Base-by-base conservation (phyloP, 2,113 vertebrate genomes). In the Rhinolophus sinicus region DNA sequence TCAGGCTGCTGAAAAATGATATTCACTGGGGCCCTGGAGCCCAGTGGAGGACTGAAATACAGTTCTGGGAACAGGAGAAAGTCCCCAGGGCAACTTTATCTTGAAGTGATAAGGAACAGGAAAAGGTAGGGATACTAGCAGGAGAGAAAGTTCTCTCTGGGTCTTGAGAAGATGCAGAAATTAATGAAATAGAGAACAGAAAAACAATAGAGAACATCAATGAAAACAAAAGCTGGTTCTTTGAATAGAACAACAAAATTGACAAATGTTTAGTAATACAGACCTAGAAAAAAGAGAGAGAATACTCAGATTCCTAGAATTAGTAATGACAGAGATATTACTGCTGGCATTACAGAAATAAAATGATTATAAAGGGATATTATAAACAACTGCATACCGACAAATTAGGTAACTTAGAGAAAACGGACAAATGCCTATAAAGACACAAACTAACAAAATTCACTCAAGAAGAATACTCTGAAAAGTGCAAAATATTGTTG, bases 281-380 rank as follows among this genome's bases (percentile, higher is more conserved):
- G 26, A 80, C 16, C 16, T 70, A 50, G 24, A 73, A 65, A 64
- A 76, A 83, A 56, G 89, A 50, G 89, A 50, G 2, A 83, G 4
- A 92, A 65, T 62, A 73, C 4, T 91, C 47, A 75, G 75, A 89
- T 80, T 67, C 81, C 21, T 69, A 78, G 14, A 50, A 50, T 50
- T 50, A 50, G 10, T 50, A 90, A 88, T 65, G 14, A 93, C 1
- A 4, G 3, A 24, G 21, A 65, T 6, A 90, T 54, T 93, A 81
- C 38, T 30, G 54, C 8, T 73, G 15, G 40, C 7, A 56, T 85
- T 52, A 83, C 0, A 78, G 26, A 92, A 75, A 81, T 52, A 76
- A 84, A 88, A 92, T 56, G 9, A 76, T 94, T 91, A 72, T 70
- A 84, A 94, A 80, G 70, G 6, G 47, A 33, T 85, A 76, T 10